These are phyloP conservation scores for Eupeodes corollae DNA, from an alignment of 1,140 invertebrate species.

Conservation along the genomic window DNA sequence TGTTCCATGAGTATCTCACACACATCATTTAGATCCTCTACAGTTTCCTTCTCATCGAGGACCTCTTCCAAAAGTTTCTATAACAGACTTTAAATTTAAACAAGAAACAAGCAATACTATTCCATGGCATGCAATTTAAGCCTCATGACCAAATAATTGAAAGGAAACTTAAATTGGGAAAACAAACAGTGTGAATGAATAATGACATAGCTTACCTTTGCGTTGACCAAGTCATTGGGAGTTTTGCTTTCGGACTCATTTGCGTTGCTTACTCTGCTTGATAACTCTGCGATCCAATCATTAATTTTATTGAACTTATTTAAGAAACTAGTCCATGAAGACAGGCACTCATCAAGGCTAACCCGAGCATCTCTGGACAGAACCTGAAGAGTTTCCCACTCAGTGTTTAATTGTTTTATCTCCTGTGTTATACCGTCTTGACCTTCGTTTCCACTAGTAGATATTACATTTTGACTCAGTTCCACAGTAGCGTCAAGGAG, in stretches of 20 bases:
- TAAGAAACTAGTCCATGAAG: constrained; percentile 76
- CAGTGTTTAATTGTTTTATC: constrained; percentile 68
- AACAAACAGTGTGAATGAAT: neutral
- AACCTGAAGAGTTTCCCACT: constrained; percentile 78
- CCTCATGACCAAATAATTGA: neutral
- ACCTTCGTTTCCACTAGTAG: constrained; percentile 74
- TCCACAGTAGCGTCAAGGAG: constrained; percentile 63
- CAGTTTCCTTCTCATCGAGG: constrained; percentile 57
- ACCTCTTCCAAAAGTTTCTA: constrained; percentile 62
- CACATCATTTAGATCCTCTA: constrained; percentile 76
- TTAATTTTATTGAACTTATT: constrained; percentile 63
- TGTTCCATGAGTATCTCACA: constrained; percentile 79
- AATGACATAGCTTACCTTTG: constrained; percentile 45
- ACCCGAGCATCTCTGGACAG: constrained; percentile 68
- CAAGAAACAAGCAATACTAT: constrained; percentile 8
- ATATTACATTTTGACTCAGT: constrained; percentile 63
- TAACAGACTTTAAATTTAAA: constrained; percentile 9
- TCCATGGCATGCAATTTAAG: neutral
- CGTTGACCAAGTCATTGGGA: constrained; percentile 63
- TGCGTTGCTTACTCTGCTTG: constrained; percentile 51
- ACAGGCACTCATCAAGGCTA: constrained; percentile 65
- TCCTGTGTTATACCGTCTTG: constrained; percentile 76
- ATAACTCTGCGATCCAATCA: constrained; percentile 65
- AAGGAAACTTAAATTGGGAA: neutral
- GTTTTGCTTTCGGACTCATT: constrained; percentile 67